phyloP scores from a whole-genome alignment of 2,888 invertebrate genomes.

The Geophilus truncorum region DNA sequence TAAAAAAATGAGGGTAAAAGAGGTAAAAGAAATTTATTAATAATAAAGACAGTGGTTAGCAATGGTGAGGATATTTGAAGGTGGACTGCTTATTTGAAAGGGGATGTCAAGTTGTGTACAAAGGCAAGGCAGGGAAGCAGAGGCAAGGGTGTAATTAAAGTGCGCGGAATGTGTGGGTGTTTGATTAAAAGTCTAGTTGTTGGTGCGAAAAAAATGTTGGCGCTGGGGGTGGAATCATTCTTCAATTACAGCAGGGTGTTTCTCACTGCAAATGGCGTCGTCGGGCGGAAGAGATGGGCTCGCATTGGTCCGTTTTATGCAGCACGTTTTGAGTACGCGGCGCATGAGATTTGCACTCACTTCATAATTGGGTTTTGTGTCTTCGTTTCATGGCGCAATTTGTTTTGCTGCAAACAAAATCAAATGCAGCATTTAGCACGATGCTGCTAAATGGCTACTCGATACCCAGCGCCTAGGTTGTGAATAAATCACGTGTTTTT shows the following conservation, averaged over 20 bases:
- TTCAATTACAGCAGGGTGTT: background rate
- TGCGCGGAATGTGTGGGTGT: background rate
- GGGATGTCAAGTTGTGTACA: background rate
- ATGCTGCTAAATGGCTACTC: too few relatives aligned
- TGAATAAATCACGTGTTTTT: too few relatives aligned
- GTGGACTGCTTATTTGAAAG: background rate
- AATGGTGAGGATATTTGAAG: too few relatives aligned
- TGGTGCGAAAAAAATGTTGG: background rate
- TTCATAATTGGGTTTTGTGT: background rate
- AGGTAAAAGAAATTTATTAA: too few relatives aligned
- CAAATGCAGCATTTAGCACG: too few relatives aligned
- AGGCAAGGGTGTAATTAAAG: background rate
- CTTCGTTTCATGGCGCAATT: background rate
- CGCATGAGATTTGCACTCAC: background rate
- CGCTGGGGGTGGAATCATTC: background rate
- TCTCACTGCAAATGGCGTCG: background rate
- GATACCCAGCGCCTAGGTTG: too few relatives aligned
- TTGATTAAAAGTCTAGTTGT: background rate
- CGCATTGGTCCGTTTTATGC: background rate
- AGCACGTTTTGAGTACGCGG: background rate
- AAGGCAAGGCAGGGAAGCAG: background rate
- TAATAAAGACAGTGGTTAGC: too few relatives aligned
- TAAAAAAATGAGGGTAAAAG: too few relatives aligned
- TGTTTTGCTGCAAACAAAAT: background rate
- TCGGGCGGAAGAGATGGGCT: background rate